Conservation (phyloP, 2,888 invertebrate species). For the Troides aeacus region DNA sequence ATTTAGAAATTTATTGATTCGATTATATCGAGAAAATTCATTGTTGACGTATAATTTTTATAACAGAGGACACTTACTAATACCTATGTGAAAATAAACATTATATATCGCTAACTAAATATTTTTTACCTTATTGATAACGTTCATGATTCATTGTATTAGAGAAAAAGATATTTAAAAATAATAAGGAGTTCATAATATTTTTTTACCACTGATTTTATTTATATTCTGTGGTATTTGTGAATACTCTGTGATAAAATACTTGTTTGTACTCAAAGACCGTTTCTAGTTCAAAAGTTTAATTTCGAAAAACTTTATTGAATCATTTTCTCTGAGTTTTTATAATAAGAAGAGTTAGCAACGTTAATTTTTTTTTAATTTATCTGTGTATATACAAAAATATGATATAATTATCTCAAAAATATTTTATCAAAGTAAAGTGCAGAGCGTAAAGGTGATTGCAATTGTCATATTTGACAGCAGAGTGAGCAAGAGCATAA, state of each 20-base stretch:
- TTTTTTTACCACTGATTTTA: too few relatives aligned
- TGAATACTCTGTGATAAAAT: neutral
- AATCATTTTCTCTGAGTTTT: neutral
- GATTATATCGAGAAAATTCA: too few relatives aligned
- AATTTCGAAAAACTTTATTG: neutral
- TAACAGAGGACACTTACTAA: too few relatives aligned
- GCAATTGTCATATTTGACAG: slow-evolving; percentile 20
- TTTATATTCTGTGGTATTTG: neutral
- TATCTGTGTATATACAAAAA: neutral
- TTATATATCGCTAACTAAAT: too few relatives aligned
- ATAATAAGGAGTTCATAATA: too few relatives aligned
- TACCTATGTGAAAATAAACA: too few relatives aligned
- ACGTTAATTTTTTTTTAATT: neutral
- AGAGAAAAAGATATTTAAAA: too few relatives aligned
- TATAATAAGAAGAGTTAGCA: neutral
- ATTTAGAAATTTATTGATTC: too few relatives aligned
- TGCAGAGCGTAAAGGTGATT: neutral
- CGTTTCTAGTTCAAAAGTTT: slow-evolving; percentile 19
- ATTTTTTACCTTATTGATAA: too few relatives aligned
- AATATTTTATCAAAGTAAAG: neutral
- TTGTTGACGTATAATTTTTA: too few relatives aligned
- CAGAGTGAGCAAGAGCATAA: slow-evolving; percentile 24
- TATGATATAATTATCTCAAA: neutral
- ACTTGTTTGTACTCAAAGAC: slow-evolving; percentile 9
- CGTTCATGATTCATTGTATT: too few relatives aligned